Evolutionary conservation across 2,113 vertebrate genomes (phyloP), one percentile per base, ranked within the genome.

Genomic region (Aegypius monachus): DNA sequence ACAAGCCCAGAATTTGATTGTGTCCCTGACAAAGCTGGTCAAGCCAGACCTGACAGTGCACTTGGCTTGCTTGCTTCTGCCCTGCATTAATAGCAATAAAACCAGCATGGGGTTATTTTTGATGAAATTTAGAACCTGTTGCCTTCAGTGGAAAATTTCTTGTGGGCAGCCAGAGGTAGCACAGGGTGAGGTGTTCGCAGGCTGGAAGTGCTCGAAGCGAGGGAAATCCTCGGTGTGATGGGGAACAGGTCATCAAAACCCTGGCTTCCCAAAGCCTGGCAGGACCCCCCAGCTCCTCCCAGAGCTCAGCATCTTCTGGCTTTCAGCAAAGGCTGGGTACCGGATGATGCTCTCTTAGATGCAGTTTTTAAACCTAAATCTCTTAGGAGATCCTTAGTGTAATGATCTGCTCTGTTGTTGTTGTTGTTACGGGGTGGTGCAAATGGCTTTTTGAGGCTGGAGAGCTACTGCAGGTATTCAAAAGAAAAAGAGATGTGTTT

Each of bases 101-200:
- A 38, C 16, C 1, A 4, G 34, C 26, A 3, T 4, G 4, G 62
- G 27, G 16, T n/a, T 68, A 13, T 4, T 45, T 21, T 9, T 29
- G 43, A 36, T 48, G 81, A 34, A 40, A 81, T 93, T 88, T 36
- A 47, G 18, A 84, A 17, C 83, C 55, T 38, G 17, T 4, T 61
- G 58, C 70, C 53, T 91, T 50, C 17, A 19, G 58, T 42, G 77
- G 90, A 83, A 80, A 59, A 59, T 73, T 87, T 55, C 84, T 78
- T 0, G 0, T 0, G 2, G 25, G 45, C 1, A 1, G 32, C 18
- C 0, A 4, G 52, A 67, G 48, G 38, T 67, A 38, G 58, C 2
- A 3, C 38, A 29, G 48, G 78, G n/a, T 5, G 43, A 45, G 38
- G 42, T 1, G 2, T 23, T 45, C 9, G 25, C n/a, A 68, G 87